Evolutionary conservation across 2,797 vertebrate species (phyloP), one percentile per base, ranked within the genome.

Genomic region (Dermochelys coriacea): DNA sequence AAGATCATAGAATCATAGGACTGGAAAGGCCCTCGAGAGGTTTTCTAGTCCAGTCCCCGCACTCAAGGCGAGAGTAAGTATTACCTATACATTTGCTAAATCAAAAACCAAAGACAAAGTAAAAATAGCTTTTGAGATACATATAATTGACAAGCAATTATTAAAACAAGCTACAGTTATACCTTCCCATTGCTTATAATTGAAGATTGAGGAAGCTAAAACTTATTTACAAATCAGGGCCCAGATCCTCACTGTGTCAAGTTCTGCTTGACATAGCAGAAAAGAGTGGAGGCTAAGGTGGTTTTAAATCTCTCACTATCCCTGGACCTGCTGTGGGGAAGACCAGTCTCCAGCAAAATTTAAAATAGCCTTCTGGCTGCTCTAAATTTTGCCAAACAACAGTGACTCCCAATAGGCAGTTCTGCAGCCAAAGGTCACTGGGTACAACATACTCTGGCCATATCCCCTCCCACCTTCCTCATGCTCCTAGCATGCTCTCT

Each of bases 151-250:
- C 64, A 86, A 89, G 85, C 85, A 86, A 37, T 81, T 52, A 59
- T 95, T 96, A 96, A 95, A 93, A 54, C 55, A 87, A 74, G n/a
- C 55, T 93, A 80, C 90, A 95, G 81, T 77, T 81, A 54, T 94
- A 86, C 92, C 52, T 91, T 93, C 79, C n/a, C 93, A 84, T 88
- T 93, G 93, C 79, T 51, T 90, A 82, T 51, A 86, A 93, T 91
- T 95, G 85, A 94, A 83, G 54, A 55, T 49, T 14, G 41, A 96
- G 87, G 86, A 95, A 96, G 91, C 6, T 1, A 90, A 90, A 64
- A 68, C n/a, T 7, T 91, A 83, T 91, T 93, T 95, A 84, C 85
- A 82, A 93, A 91, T 83, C 1, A 0, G 18, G 79, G 95, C 71
- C 45, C 57, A 85, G 84, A 51, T 8, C 3, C 59, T 55, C 84